Percentiles rank a stretch among this genome's conserved stretches.
These are phyloP conservation scores for Bathynomus jamesi DNA, from an alignment of 1,140 invertebrate genomes.

Conservation along the genomic window DNA sequence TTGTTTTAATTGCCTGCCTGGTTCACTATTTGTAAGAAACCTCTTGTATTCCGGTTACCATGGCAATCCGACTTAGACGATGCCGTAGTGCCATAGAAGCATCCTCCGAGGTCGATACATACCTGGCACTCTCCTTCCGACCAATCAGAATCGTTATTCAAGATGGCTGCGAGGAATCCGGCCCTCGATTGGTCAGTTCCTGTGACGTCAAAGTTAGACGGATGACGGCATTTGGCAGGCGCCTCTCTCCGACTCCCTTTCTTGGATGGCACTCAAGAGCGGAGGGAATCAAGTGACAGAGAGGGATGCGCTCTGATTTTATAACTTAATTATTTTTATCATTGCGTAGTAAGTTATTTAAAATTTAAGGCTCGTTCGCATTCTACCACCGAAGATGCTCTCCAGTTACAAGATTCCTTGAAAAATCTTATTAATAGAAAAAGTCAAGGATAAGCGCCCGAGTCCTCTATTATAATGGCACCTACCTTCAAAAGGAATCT, in stretches of 20 bases:
- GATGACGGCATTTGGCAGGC: not conserved
- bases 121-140: not conserved
- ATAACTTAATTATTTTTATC: constrained; percentile 2
- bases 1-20: not conserved
- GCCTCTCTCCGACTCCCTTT: not conserved
- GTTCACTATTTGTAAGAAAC: not conserved
- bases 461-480: too few species aligned
- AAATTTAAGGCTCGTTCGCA: too few species aligned
- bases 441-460: too few species aligned
- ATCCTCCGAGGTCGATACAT: not conserved
- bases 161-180: not conserved
- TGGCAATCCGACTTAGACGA: not conserved
- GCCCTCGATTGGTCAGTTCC: not conserved
- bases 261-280: not conserved
- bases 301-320: not conserved
- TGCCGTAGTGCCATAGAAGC: not conserved
- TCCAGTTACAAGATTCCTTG: too few species aligned
- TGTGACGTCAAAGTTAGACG: not conserved
- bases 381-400: too few species aligned
- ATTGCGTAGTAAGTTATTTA: constrained; percentile 1
- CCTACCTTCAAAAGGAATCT: too few species aligned
- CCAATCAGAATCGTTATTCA: not conserved
- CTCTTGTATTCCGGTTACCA: not conserved
- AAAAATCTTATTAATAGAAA: too few species aligned
- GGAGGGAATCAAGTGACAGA: not conserved